phyloP scores from a whole-genome alignment of 2,113 vertebrate genomes.

The Toxotes jaculatrix region DNA sequence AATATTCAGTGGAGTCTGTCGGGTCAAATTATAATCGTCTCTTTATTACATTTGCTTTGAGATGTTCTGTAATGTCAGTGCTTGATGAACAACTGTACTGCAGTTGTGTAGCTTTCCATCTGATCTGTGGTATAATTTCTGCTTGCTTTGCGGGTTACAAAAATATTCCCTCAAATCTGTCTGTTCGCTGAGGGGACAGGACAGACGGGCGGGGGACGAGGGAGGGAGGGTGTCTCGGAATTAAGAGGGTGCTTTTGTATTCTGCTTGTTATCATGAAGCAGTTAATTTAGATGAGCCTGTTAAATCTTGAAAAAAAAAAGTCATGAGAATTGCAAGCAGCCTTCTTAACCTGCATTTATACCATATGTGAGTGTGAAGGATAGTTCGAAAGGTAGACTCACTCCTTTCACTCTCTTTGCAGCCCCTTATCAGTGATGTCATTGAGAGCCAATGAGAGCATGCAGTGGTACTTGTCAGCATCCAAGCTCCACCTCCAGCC shows the following conservation, averaged over 20 bases:
- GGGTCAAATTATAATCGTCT: background rate
- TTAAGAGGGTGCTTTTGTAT: background rate
- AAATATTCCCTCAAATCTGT: background rate
- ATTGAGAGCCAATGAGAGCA: constrained; percentile 83
- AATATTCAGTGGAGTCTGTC: background rate
- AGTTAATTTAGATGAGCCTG: background rate
- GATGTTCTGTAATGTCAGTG: background rate
- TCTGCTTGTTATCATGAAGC: background rate
- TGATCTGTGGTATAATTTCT: background rate
- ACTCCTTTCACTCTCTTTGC: constrained; percentile 57
- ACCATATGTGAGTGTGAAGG: constrained; percentile 15
- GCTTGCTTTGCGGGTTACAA: background rate
- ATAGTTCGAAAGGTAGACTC: constrained; percentile 15
- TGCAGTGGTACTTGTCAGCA: constrained; percentile 48
- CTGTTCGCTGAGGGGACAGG: background rate
- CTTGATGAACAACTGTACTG: background rate
- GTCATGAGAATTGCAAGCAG: background rate
- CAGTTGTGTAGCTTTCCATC: background rate
- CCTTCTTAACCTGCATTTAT: constrained; percentile 16
- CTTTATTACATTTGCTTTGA: background rate
- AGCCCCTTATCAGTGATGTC: constrained; percentile 83
- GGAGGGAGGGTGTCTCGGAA: background rate
- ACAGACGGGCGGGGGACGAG: too few species aligned
- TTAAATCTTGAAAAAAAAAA: background rate
- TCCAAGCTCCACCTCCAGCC: constrained; percentile 67